These are phyloP conservation scores for Pantala flavescens DNA, from an alignment of 1,140 invertebrate genomes.

Conservation along the genomic window DNA sequence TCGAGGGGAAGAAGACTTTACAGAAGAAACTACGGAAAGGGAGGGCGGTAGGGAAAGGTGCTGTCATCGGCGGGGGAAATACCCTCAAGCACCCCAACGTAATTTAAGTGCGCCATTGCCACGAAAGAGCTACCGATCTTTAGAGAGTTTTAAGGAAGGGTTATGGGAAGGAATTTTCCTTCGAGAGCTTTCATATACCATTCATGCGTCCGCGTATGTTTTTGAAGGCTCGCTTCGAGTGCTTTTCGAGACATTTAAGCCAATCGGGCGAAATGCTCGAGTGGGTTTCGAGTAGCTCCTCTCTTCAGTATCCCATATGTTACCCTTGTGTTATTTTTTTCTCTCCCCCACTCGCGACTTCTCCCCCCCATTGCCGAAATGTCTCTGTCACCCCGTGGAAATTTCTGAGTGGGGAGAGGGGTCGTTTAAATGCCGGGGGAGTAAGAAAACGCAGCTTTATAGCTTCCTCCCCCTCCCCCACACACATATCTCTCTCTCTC, in stretches of 20 bases:
- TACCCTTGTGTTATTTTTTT: background rate
- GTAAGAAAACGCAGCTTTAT: too few species aligned
- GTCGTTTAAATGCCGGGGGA: background rate
- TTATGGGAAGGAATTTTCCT: too few species aligned
- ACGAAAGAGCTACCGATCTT: too few species aligned
- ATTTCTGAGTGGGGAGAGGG: background rate
- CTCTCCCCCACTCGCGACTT: background rate
- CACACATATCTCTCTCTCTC: too few species aligned
- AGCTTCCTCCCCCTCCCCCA: too few species aligned
- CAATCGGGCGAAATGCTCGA: background rate
- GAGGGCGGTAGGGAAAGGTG: background rate
- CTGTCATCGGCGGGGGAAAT: background rate
- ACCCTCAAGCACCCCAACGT: too few species aligned
- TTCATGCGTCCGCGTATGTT: background rate
- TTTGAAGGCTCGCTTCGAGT: background rate
- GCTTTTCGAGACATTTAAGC: background rate
- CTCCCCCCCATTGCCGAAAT: constrained; percentile 2
- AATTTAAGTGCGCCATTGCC: too few species aligned
- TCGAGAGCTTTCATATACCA: too few species aligned
- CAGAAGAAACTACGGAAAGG: background rate
- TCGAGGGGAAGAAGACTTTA: background rate
- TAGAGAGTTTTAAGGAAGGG: too few species aligned
- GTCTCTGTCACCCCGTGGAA: background rate
- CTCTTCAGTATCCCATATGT: background rate
- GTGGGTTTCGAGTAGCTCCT: background rate